Base-by-base conservation (phyloP, 2,797 vertebrate species). In the Serranus cabrilla region DNA sequence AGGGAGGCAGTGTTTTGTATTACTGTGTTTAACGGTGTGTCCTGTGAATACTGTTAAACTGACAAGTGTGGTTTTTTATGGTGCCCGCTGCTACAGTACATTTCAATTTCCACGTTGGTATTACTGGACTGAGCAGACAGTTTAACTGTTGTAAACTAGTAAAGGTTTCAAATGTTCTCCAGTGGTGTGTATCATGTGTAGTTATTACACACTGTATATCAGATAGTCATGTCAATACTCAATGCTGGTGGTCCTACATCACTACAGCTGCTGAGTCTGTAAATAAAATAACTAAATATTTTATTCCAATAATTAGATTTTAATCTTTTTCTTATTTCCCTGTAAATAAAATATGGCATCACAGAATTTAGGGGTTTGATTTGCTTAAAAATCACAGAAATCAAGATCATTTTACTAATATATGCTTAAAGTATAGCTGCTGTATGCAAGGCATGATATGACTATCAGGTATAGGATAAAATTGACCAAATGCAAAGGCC, bases 31-130 rank as follows among this genome's bases (percentile, higher is more conserved):
- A 2, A 58, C 45, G 65, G 57, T 43, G 57, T 70, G 55, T 64
- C 74, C 46, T 20, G 39, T 59, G 60, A 77, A 74, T 76, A 51
- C 39, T 60, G 45, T 77, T 71, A 76, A 84, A 74, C 51, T 69
- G 47, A 78, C 69, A 63, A 43, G 42, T 49, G 59, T 27, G 69
- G 69, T 69, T 78, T 82, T 70, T 70, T 69, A 39, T 11, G 13
- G 8, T 46, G 67, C 51, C 50, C 9, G 0, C 20, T 59, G 62
- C 58, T 54, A 51, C 55, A 42, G 64, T 23, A 40, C 20, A 71
- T 74, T 75, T 63, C 50, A 21, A 20, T 52, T 68, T 74, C 18
- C 20, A 23, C n/a, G 43, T 27, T 60, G 51, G 25, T 34, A 39
- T 78, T 39, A 74, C 21, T 43, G 54, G 61, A 58, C 71, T 57